Evolutionary conservation across 2,888 invertebrate genomes (phyloP), one percentile per base, ranked within the genome.

Genomic region (Cheilosia vernalis): DNA sequence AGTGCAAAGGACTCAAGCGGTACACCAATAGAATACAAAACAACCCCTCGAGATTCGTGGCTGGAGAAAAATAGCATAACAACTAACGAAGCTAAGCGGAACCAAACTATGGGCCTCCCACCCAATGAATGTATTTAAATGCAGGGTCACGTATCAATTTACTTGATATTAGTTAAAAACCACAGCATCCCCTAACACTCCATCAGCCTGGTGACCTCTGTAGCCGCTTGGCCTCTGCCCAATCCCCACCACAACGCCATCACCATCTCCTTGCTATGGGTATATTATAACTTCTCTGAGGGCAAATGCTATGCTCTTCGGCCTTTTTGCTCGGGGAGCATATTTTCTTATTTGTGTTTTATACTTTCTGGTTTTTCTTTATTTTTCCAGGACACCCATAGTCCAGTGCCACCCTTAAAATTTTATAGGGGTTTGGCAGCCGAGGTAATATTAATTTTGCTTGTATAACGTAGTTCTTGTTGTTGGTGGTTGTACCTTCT

Each of bases 71-170:
- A 44, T 79, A 40, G 21, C 60, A 73, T 61, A 79, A 51, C 64
- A 64, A 61, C 69, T 53, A 56, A 51, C 74, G 42, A 72, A 64
- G 63, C 70, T 19, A 72, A 79, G 60, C 33, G 47, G 37, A 66
- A 24, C 74, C 63, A 13, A 74, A 58, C 42, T 47, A 21, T 21
- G 49, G 4, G 17, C n/a, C 55, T 7, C 30, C 81, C 88, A 88
- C 88, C 88, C 90, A 90, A 90, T 90, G 89, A 90, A 89, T 89
- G 90, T 89, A 90, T 90, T 90, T 90, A 90, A 90, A 90, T 90
- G 90, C 90, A 89, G 90, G 90, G 90, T 90, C 90, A 90, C 90
- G 90, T 90, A 90, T 90, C 90, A 90, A 90, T 90, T 90, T 90
- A 90, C 90, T 90, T 89, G 89, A 89, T 90, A 89, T 89, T 89